phyloP scores from a whole-genome alignment of 2,113 vertebrate genomes.

The Cheilinus undulatus region DNA sequence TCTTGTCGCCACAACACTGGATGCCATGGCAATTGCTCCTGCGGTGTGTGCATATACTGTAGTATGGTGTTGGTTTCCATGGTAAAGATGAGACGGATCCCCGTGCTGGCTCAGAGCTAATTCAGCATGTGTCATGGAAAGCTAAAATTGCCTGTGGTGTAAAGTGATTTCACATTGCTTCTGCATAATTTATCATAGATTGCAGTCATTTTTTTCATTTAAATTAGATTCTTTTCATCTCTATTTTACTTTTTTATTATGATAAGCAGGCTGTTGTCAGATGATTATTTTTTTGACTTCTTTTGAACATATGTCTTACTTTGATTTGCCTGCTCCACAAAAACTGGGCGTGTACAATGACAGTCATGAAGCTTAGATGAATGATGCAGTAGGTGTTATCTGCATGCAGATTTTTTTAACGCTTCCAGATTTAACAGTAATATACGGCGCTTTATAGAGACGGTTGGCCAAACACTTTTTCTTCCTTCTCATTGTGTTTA shows the following conservation, averaged over 20 bases:
- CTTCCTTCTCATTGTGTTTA: constrained; percentile 6
- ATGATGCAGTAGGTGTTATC: constrained; percentile 52
- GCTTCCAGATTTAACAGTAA: constrained; percentile 30
- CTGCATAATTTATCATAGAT: constrained; percentile 21
- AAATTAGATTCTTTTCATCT: background rate
- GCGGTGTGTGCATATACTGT: constrained; percentile 66
- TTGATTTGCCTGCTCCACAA: constrained; percentile 49
- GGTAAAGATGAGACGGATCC: constrained; percentile 78
- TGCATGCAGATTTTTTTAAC: constrained; percentile 62
- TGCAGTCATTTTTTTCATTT: constrained; percentile 22
- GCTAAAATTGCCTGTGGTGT: constrained; percentile 57
- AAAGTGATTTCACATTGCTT: constrained; percentile 61
- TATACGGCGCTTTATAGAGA: constrained; percentile 8
- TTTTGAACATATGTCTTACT: constrained; percentile 36
- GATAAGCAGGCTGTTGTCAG: background rate
- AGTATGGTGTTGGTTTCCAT: constrained; percentile 82
- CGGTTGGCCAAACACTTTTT: constrained; percentile 48
- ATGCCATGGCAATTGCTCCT: constrained; percentile 79
- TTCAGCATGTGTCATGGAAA: constrained; percentile 65
- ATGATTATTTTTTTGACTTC: constrained; percentile 35
- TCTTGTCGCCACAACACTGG: constrained; percentile 65
- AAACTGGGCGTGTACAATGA: constrained; percentile 75
- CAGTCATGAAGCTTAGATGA: constrained; percentile 49
- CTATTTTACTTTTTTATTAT: constrained; percentile 28
- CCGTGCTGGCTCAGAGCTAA: constrained; percentile 71